Evolutionary conservation across 2,113 vertebrate species (phyloP).

Genomic region (Silurus asotus): DNA sequence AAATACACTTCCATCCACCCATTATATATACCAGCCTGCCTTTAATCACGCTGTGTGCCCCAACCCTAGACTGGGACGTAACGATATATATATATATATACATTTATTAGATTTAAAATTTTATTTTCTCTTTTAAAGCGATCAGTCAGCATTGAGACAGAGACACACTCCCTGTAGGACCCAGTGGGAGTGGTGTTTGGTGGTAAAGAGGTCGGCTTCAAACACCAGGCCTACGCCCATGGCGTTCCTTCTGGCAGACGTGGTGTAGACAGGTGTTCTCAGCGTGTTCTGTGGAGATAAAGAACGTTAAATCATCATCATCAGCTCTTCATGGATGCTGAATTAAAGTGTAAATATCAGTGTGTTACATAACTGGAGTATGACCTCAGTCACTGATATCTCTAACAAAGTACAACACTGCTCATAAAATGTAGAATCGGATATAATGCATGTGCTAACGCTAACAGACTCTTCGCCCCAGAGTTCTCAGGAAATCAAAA

Average conservation of each 20-base stretch:
- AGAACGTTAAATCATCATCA: not conserved
- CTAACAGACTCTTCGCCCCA: no score
- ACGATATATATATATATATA: no score
- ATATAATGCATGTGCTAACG: not conserved
- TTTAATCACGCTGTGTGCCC: no score
- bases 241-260: slow-evolving; percentile 85
- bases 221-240: slow-evolving; percentile 91
- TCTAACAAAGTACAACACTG: not conserved
- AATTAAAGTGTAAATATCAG: not conserved
- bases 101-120: no score
- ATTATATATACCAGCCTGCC: no score
- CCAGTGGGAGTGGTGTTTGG: slow-evolving; percentile 87
- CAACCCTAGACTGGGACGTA: no score
- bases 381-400: not conserved
- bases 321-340: not conserved
- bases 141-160: slow-evolving; percentile 82
- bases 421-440: not conserved
- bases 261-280: slow-evolving; percentile 90
- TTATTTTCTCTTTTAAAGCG: not conserved
- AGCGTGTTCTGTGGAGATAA: slow-evolving; percentile 79
- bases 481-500: no score
- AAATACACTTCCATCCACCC: no score
- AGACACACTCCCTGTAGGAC: slow-evolving; percentile 91
- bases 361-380: not conserved
- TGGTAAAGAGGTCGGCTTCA: slow-evolving; percentile 88